Percentiles rank a stretch among this genome's conserved stretches.
Conservation (phyloP, 1,140 invertebrate species). For the Pachyrhynchus sulphureomaculatus region DNA sequence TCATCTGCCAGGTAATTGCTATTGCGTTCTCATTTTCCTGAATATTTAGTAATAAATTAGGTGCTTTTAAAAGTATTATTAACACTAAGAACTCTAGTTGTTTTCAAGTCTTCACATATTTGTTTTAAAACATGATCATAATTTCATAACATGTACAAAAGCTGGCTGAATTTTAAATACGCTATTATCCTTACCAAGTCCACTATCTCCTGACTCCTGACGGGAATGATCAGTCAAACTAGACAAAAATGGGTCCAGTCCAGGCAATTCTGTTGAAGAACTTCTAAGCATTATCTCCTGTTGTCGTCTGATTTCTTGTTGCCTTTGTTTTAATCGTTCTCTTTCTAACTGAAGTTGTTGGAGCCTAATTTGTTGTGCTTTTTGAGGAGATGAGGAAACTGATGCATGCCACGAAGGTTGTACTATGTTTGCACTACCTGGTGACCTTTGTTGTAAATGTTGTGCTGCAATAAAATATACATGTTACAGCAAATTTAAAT, state of each 20-base stretch:
- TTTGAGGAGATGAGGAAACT: constrained; percentile 59
- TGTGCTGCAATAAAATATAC: constrained; percentile 42
- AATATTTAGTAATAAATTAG: too few relatives aligned
- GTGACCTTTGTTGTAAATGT: constrained; percentile 43
- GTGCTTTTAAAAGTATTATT: too few relatives aligned
- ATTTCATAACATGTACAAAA: too few relatives aligned
- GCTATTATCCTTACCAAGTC: constrained; percentile 67
- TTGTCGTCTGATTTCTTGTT: constrained; percentile 84
- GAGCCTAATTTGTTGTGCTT: constrained; percentile 76
- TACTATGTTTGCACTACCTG: constrained; percentile 45
- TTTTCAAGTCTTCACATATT: too few relatives aligned
- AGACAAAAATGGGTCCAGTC: constrained; percentile 80
- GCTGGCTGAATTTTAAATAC: too few relatives aligned
- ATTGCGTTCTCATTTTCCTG: too few relatives aligned
- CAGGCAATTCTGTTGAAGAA: constrained; percentile 57
- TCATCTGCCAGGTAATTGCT: too few relatives aligned
- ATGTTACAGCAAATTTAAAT: too few relatives aligned
- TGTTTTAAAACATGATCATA: too few relatives aligned
- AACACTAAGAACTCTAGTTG: too few relatives aligned
- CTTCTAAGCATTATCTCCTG: constrained; percentile 72
- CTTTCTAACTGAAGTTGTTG: constrained; percentile 84
- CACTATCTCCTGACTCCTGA: constrained; percentile 91
- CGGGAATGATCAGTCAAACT: constrained; percentile 82
- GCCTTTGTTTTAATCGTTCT: constrained; percentile 80
- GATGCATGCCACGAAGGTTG: constrained; percentile 56